Evolutionary conservation across 1,140 invertebrate species (phyloP).

Genomic region (Anoplophora glabripennis): DNA sequence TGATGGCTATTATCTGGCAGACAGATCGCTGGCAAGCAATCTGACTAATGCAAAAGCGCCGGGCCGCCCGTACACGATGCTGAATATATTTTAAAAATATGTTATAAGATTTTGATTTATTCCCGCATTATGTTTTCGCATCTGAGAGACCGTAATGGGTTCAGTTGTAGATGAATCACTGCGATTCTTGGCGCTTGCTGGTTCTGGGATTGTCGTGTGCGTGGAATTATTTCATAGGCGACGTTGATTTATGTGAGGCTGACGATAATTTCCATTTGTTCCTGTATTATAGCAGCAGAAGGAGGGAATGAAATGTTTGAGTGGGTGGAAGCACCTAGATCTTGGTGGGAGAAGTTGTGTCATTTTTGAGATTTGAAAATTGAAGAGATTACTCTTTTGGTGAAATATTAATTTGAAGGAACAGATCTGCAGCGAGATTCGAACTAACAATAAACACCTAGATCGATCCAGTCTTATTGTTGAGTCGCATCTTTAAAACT

Average conservation of each 20-base stretch:
- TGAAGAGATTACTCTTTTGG: no score
- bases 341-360: no score
- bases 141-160: slow-evolving; percentile 24
- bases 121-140: slow-evolving; percentile 28
- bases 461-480: no score
- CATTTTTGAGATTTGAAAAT: no score
- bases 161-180: slow-evolving; percentile 31
- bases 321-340: no score
- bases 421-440: no score
- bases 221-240: slow-evolving; percentile 11
- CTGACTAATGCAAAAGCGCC: slow-evolving; percentile 43
- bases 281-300: no score
- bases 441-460: no score
- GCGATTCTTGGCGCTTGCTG: slow-evolving; percentile 20
- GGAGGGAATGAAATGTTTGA: no score
- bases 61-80: slow-evolving; percentile 27
- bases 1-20: slow-evolving; percentile 44
- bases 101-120: slow-evolving; percentile 44
- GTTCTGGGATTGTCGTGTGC: background rate
- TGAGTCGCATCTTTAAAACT: no score
- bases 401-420: no score
- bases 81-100: slow-evolving; percentile 43
- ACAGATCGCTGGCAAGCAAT: slow-evolving; percentile 45
- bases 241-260: slow-evolving; percentile 5
- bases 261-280: background rate